Evolutionary conservation across 2,113 vertebrate genomes (phyloP).

Genomic region (Tragelaphus imberbis): DNA sequence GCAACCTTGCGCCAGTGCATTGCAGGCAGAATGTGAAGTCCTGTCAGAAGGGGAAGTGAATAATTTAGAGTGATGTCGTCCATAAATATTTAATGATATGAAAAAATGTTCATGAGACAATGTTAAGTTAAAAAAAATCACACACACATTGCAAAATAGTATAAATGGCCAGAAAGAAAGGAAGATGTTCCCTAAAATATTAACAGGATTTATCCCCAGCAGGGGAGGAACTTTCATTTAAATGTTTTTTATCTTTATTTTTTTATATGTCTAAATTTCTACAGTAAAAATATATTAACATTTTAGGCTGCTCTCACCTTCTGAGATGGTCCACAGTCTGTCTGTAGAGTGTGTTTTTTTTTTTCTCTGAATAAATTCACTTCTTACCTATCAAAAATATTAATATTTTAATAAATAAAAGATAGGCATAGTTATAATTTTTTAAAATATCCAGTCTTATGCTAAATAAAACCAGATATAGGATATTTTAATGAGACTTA

Average conservation of each 20-base stretch:
- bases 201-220: not conserved
- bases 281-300: not conserved
- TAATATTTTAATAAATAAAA: not conserved
- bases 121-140: slow-evolving; percentile 10
- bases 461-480: not conserved
- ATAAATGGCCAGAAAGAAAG: not conserved
- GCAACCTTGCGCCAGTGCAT: not conserved
- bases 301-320: not conserved
- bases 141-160: not conserved
- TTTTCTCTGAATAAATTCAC: not conserved
- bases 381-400: not conserved
- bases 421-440: not conserved
- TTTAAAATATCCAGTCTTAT: not conserved
- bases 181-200: not conserved
- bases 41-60: slow-evolving; percentile 51
- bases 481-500: not conserved
- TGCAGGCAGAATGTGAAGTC: slow-evolving; percentile 8
- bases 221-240: not conserved
- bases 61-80: slow-evolving; percentile 58
- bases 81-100: slow-evolving; percentile 62
- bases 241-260: not conserved
- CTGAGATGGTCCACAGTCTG: not conserved
- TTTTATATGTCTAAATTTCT: not conserved
- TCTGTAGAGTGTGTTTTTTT: not conserved
- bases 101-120: slow-evolving; percentile 59